Evolutionary conservation across 2,797 vertebrate genomes (phyloP), one percentile per base, ranked within the genome.

Genomic region (Pantherophis alleghaniensis): DNA sequence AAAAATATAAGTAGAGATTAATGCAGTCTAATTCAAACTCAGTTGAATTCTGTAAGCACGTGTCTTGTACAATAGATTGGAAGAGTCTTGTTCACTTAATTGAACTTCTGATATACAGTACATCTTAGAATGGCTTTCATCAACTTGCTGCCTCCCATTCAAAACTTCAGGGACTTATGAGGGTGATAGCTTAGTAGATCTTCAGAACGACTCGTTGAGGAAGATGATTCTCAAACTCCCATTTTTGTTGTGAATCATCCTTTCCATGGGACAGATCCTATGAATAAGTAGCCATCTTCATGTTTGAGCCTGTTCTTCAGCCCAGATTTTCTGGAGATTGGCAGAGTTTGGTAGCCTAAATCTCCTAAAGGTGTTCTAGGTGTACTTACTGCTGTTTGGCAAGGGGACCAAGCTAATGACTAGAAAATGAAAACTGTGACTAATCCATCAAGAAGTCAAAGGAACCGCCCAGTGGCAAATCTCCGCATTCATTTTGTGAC

Each of bases 261-360:
- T 9, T 86, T 24, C 94, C 93, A 88, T 96, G 4, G 26, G 2
- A 24, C 20, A 95, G 90, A 90, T 87, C 60, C 32, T 66, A 74
- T 59, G 93, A 94, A 95, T 37, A 1, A 10, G 90, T 95, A 95
- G 96, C 89, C 26, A 13, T 74, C 87, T 95, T 96, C 96, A 94
- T 66, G 94, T 94, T 92, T 28, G 93, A 96, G 92, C 94, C 86
- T 57, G 69, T 28, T 83, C 37, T 47, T 61, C 92, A 95, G 63
- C 74, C 86, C 63, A 93, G 6, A 59, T 37, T 42, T 90, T 66
- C 26, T 94, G 92, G 91, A 92, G 28, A 1, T 94, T 96, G 0
- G 3, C 66, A 88, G 5, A 20, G 0, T 56, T 89, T 28, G 59
- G 42, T 22, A 95, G 66, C 0, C 90, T 60, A 97, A 94, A 97